phyloP scores from a whole-genome alignment of 2,797 vertebrate species.

The Furcifer pardalis region DNA sequence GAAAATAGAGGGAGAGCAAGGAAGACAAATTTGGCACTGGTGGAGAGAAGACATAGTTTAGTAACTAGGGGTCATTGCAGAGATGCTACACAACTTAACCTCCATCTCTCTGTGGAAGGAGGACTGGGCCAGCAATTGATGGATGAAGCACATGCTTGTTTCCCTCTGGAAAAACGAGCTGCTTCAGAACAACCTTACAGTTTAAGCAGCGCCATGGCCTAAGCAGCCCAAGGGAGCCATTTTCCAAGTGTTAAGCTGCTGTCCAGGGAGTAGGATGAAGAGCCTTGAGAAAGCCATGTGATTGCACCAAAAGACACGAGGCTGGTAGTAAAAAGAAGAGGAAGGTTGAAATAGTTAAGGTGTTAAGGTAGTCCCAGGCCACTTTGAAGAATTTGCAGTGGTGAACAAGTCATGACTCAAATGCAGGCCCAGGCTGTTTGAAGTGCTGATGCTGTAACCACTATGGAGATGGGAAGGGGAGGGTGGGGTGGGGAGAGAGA shows the following conservation, averaged over 20 bases:
- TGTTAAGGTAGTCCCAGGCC: background rate
- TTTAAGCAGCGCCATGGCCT: background rate
- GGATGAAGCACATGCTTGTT: background rate
- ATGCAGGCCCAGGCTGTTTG: background rate
- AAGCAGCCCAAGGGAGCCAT: background rate
- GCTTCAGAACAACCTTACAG: background rate
- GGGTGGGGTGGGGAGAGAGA: too few species aligned
- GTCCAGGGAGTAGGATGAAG: background rate
- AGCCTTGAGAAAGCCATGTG: too few species aligned
- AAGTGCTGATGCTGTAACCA: background rate
- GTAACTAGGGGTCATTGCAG: slow-evolving; percentile 16
- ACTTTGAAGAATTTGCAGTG: background rate
- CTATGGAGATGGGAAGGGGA: background rate
- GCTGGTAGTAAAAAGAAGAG: background rate
- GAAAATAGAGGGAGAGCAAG: too few species aligned
- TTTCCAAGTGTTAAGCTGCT: background rate
- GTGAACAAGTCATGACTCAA: background rate
- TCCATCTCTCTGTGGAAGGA: slow-evolving; percentile 6
- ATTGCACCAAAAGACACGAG: background rate
- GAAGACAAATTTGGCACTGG: slow-evolving; percentile 30
- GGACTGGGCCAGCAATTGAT: background rate
- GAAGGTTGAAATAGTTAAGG: background rate
- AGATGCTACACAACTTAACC: slow-evolving; percentile 26
- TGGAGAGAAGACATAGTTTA: background rate
- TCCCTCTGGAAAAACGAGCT: background rate